phyloP scores from a whole-genome alignment of 2,113 vertebrate genomes.

The Turdus rufiventris region DNA sequence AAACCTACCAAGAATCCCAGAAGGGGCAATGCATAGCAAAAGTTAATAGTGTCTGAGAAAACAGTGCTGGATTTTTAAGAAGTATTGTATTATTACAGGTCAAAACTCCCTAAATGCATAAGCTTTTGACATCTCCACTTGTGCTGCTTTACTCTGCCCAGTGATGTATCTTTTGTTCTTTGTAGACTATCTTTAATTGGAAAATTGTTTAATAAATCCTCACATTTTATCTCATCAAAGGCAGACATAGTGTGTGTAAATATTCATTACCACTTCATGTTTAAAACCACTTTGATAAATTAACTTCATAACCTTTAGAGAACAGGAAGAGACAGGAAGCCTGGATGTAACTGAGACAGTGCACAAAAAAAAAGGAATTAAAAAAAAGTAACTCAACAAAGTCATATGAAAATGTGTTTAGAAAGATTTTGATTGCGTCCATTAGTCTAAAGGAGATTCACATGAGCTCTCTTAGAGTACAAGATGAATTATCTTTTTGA shows the following conservation, averaged over 20 bases:
- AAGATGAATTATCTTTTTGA: background rate
- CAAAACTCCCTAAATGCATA: background rate
- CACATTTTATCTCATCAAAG: slow-evolving; percentile 65
- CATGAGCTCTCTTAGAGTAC: background rate
- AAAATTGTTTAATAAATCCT: slow-evolving; percentile 55
- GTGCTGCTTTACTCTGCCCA: background rate
- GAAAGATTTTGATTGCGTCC: slow-evolving; percentile 13
- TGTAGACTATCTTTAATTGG: slow-evolving; percentile 43
- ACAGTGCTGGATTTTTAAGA: background rate
- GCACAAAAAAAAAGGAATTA: slow-evolving; percentile 15
- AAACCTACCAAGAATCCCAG: background rate
- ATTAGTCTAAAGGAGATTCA: background rate
- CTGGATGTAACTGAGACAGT: slow-evolving; percentile 19
- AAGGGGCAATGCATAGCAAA: background rate
- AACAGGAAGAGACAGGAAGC: slow-evolving; percentile 57
- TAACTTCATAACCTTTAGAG: slow-evolving; percentile 67
- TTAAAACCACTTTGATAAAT: slow-evolving; percentile 60
- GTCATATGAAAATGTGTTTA: background rate
- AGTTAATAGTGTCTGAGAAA: background rate
- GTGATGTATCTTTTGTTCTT: slow-evolving; percentile 15
- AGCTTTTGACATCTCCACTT: background rate
- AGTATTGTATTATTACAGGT: background rate
- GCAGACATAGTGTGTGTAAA: slow-evolving; percentile 23
- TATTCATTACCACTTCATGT: slow-evolving; percentile 47
- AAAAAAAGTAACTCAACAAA: background rate